These are phyloP conservation scores for Colostygia pectinataria DNA, from an alignment of 2,888 invertebrate species.

Conservation along the genomic window DNA sequence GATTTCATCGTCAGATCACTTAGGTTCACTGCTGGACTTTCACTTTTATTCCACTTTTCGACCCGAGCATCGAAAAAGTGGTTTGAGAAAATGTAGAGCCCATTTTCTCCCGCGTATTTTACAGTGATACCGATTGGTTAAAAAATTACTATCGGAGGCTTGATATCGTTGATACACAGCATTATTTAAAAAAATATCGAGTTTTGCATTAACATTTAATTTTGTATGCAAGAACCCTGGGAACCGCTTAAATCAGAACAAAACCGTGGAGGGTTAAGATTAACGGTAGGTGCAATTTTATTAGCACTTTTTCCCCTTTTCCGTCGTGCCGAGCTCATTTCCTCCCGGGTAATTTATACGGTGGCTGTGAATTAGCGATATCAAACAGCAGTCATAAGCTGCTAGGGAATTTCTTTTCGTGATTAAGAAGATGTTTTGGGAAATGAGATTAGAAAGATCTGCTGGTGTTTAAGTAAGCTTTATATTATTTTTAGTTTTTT, in stretches of 20 bases:
- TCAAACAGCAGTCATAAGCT: conserved; percentile 65
- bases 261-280: conserved; percentile 70
- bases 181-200: no score
- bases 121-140: no score
- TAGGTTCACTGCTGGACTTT: no score
- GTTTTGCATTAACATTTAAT: background rate
- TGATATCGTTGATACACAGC: no score
- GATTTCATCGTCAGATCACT: no score
- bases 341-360: conserved; percentile 73
- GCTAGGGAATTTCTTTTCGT: conserved; percentile 57
- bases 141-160: no score
- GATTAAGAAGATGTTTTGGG: conserved; percentile 44
- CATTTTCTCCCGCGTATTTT: no score
- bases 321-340: conserved; percentile 73
- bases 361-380: conserved; percentile 71
- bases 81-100: no score
- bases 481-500: no score
- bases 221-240: conserved; percentile 15
- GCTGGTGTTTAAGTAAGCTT: background rate
- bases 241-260: conserved; percentile 56
- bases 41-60: no score
- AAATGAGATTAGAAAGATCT: conserved; percentile 22
- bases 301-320: conserved; percentile 78
- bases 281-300: conserved; percentile 77
- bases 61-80: no score